Evolutionary conservation across 2,797 vertebrate genomes (phyloP), one percentile per base, ranked within the genome.

Genomic region (Chromis chromis): DNA sequence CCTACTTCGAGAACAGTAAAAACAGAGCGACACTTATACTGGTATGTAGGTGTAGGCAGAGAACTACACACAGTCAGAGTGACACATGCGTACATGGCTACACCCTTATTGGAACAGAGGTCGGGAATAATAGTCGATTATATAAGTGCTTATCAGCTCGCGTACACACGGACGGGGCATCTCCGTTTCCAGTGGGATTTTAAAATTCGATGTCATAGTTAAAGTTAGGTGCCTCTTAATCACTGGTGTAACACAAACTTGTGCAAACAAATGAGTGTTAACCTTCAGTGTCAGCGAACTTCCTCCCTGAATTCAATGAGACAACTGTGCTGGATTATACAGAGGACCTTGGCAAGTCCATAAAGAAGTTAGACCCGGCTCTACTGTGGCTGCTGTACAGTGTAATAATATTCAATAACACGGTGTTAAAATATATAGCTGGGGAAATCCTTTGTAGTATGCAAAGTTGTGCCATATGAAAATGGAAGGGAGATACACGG

Each of bases 101-200:
- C 80, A 81, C 65, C 84, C 74, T 74, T 58, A 76, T 83, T 66
- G 74, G 72, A 70, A 46, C 80, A 74, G 25, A 76, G 66, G 80
- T 81, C 77, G 83, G 54, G 33, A 72, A 79, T 72, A 60, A 57
- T 48, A 36, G 27, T 19, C 48, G 25, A 46, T 71, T 84, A 76
- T 78, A 22, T 63, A 82, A 82, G 66, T 22, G 36, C 28, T 58
- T 46, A 19, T 42, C 19, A 17, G 4, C 40, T 42, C 3, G 14
- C 40, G 40, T 27, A 31, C 61, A 33, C 28, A 59, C n/a, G 58
- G 27, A 73, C 14, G 10, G n/a, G 39, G 17, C 17, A 31, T 67
- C 40, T 72, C 11, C 17, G n/a, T 74, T 48, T 53, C 39, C 36
- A 49, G 12, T 46, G 63, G 9, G 7, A 5, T 31, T 63, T 75